A percentile compares a stretch with the other conserved stretches of the same genome.
phyloP scores from a whole-genome alignment of 2,888 invertebrate genomes.

The Mythimna loreyi region DNA sequence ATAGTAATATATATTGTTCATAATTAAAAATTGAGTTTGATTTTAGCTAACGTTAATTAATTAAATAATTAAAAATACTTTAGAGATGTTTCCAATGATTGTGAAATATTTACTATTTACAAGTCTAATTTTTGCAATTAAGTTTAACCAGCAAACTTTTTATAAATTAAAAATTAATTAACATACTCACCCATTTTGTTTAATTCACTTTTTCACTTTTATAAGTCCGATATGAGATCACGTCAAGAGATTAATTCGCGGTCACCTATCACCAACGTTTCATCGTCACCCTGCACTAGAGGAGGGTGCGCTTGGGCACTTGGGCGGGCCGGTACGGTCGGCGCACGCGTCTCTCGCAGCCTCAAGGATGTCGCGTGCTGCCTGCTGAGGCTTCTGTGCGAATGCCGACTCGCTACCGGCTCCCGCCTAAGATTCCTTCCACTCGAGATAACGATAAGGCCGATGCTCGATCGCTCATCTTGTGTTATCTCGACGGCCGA shows the following conservation, averaged over 20 bases:
- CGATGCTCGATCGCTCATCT: slow-evolving; percentile 84
- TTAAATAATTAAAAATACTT: background rate
- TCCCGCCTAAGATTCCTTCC: slow-evolving; percentile 85
- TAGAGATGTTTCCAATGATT: too few relatives aligned
- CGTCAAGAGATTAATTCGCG: slow-evolving; percentile 78
- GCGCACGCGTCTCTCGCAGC: slow-evolving; percentile 75
- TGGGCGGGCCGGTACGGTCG: slow-evolving; percentile 59
- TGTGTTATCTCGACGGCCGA: slow-evolving; percentile 79
- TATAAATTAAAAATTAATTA: background rate
- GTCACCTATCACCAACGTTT: slow-evolving; percentile 79
- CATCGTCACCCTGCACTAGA: slow-evolving; percentile 85
- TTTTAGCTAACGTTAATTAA: background rate
- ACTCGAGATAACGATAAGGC: slow-evolving; percentile 88
- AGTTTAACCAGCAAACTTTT: background rate
- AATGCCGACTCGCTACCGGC: slow-evolving; percentile 82
- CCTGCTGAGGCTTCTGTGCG: slow-evolving; percentile 88
- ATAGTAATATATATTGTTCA: background rate
- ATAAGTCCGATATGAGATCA: slow-evolving; percentile 82
- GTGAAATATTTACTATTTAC: background rate
- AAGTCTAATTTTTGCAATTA: background rate
- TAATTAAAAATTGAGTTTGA: background rate
- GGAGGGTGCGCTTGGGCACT: slow-evolving; percentile 74
- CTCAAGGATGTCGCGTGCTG: slow-evolving; percentile 87
- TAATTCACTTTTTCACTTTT: slow-evolving; percentile 81
- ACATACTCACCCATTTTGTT: slow-evolving; percentile 83